phyloP scores from a whole-genome alignment of 2,888 invertebrate species.

The Caenorhabditis becei region DNA sequence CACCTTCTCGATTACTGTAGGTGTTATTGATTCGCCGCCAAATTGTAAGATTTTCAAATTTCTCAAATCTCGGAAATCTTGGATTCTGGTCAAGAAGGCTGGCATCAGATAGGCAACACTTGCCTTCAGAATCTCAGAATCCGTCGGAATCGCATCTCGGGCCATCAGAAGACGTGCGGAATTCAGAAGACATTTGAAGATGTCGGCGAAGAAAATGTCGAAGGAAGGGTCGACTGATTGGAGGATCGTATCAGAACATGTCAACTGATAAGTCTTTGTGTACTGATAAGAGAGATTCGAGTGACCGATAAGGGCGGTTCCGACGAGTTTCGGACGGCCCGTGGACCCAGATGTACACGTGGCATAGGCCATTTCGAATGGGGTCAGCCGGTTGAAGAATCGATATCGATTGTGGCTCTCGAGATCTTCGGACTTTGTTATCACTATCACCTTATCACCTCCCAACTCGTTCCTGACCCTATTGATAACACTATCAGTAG shows the following conservation, averaged over 20 bases:
- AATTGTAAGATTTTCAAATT: slow-evolving; percentile 65
- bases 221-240: slow-evolving; percentile 78
- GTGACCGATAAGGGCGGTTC: slow-evolving; percentile 69
- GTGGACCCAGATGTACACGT: slow-evolving; percentile 79
- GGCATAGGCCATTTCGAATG: slow-evolving; percentile 64
- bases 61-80: neutral
- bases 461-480: slow-evolving; percentile 8
- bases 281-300: slow-evolving; percentile 72
- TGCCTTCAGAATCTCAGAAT: slow-evolving; percentile 46
- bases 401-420: neutral
- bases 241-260: slow-evolving; percentile 62
- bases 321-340: slow-evolving; percentile 75
- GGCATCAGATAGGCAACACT: slow-evolving; percentile 78
- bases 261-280: slow-evolving; percentile 60
- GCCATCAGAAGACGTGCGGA: slow-evolving; percentile 54
- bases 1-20: slow-evolving; percentile 27
- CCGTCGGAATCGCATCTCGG: slow-evolving; percentile 29
- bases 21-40: slow-evolving; percentile 71
- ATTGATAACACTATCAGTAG: slow-evolving; percentile 5
- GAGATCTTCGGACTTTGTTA: neutral
- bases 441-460: neutral
- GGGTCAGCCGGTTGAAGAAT: slow-evolving; percentile 12
- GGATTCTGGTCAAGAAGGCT: slow-evolving; percentile 65
- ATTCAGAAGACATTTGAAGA: slow-evolving; percentile 66
- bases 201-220: slow-evolving; percentile 80